Evolutionary conservation across 2,113 vertebrate genomes (phyloP).

Genomic region (Oxyruncus cristatus): DNA sequence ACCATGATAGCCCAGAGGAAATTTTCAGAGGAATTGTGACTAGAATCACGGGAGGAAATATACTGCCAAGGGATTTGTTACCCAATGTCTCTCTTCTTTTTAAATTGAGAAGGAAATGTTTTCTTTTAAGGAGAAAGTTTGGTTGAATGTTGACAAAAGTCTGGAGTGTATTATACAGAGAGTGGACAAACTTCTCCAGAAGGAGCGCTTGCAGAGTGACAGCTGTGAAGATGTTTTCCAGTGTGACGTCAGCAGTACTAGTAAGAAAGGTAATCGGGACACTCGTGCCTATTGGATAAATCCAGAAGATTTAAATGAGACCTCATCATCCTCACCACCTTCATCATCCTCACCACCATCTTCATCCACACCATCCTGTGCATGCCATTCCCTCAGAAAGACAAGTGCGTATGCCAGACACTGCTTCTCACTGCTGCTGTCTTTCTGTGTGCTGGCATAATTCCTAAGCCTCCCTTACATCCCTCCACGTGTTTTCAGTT

Average conservation of each 20-base stretch:
- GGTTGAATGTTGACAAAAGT: conserved; percentile 97
- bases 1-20: neutral
- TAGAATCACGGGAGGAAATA: neutral
- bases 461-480: neutral
- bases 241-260: conserved; percentile 73
- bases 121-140: conserved; percentile 90
- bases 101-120: conserved; percentile 9
- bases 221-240: conserved; percentile 83
- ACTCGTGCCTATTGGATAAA: conserved; percentile 93
- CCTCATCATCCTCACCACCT: conserved; percentile 67
- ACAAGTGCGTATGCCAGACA: conserved; percentile 81
- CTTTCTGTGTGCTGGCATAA: conserved; percentile 8
- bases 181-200: conserved; percentile 95
- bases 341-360: conserved; percentile 69
- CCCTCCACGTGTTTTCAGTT: neutral
- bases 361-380: conserved; percentile 73
- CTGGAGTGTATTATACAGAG: conserved; percentile 97
- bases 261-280: conserved; percentile 91
- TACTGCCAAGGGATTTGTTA: neutral
- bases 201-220: conserved; percentile 82
- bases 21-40: neutral
- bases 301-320: conserved; percentile 74
- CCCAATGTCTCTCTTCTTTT: neutral
- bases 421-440: conserved; percentile 1
- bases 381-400: conserved; percentile 77